Percentiles rank a stretch among this genome's conserved stretches.
Conservation (phyloP, 2,888 invertebrate genomes). For the Pollenia amentaria region DNA sequence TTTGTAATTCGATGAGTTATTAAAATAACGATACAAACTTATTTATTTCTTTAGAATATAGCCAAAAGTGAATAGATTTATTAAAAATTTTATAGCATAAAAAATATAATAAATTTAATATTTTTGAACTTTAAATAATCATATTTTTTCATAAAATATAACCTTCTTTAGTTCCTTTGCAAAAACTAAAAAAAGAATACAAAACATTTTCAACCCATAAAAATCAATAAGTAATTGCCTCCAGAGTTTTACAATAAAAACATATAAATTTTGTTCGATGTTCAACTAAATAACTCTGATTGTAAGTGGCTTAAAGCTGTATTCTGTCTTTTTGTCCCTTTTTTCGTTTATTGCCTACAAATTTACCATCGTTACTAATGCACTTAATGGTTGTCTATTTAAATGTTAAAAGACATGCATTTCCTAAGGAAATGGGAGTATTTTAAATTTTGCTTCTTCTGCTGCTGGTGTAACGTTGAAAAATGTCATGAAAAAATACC, state of each 20-base stretch:
- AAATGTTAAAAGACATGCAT: conserved; percentile 60
- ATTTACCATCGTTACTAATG: conserved; percentile 35
- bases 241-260: conserved; percentile 18
- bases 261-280: not conserved
- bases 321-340: not conserved
- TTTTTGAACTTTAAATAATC: not conserved
- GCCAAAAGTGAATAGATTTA: too few relatives aligned
- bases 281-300: not conserved
- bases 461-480: conserved; percentile 30
- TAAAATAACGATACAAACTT: too few relatives aligned
- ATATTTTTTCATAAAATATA: not conserved
- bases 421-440: conserved; percentile 67
- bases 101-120: not conserved
- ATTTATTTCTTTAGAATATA: too few relatives aligned
- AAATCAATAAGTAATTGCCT: conserved; percentile 52
- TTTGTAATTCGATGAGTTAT: too few relatives aligned
- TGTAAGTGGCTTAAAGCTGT: conserved; percentile 11
- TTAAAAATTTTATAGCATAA: too few relatives aligned
- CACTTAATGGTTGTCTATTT: conserved; percentile 56
- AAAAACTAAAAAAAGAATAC: not conserved
- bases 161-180: not conserved
- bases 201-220: not conserved
- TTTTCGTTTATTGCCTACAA: conserved; percentile 46
- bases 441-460: conserved; percentile 19
- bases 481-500: conserved; percentile 43